Evolutionary conservation across 2,113 vertebrate species (phyloP), one percentile per base, ranked within the genome.

Genomic region (Catagonus wagneri): DNA sequence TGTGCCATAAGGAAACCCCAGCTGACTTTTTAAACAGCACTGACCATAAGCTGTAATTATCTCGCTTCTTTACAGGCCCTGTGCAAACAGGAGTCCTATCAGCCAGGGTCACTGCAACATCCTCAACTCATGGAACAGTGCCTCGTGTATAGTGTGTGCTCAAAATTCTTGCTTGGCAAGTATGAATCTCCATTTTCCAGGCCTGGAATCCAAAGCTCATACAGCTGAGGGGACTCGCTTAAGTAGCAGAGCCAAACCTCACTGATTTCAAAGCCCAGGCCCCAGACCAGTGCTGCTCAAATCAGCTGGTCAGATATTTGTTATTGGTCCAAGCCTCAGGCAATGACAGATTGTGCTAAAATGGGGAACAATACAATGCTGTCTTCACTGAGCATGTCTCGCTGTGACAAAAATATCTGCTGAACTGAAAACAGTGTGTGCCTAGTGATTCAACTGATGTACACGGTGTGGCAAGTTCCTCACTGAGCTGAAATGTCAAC

Each of bases 181-280:
- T 75, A 66, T 36, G 5, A 63, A 87, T 71, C 58, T 69, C n/a
- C 36, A 39, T 81, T 88, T 96, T 61, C 34, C 50, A 89, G 29
- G 89, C 76, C 83, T 86, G 78, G n/a, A 89, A 66, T 81, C n/a
- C 16, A 66, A 93, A 58, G 36, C 60, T 90, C 71, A n/a, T 52
- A 44, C 16, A 91, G 15, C n/a, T 54, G 13, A 58, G 63, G 17
- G 61, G 11, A 78, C 17, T 63, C 50, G 16, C 23, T 68, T 54
- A 83, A 63, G 39, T n/a, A 75, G n/a, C 25, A 81, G 4, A 90
- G 3, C 12, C 44, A 72, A 63, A 32, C 23, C 63, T 27, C 34
- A 79, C 23, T 23, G 16, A 74, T 56, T 61, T 27, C 74, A 80
- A 88, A 95, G 66, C 22, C 50, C 32, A 61, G 6, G 11, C 22